Percentiles rank a stretch among this genome's conserved stretches.
Evolutionary conservation across 1,140 invertebrate species (phyloP).

Genomic region (Lepidotrigona ventralis): DNA sequence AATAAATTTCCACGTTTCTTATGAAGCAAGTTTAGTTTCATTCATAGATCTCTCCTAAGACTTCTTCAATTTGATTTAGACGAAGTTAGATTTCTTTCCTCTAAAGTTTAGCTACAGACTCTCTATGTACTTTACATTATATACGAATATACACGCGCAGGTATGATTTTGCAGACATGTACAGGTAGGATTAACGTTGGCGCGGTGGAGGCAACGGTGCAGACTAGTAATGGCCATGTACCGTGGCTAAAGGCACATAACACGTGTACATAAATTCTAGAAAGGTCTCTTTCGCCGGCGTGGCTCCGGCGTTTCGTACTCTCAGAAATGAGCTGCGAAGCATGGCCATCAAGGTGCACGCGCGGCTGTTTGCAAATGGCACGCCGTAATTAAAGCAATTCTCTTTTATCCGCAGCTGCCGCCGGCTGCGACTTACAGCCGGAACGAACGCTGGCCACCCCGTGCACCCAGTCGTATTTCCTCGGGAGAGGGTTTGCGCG

Average conservation of each 20-base stretch:
- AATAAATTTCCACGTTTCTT: no score
- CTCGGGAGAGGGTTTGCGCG: neutral
- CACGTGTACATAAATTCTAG: conserved; percentile 45
- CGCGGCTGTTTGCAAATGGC: conserved; percentile 49
- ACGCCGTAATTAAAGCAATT: conserved; percentile 51
- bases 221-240: conserved; percentile 37
- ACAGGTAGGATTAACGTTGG: conserved; percentile 35
- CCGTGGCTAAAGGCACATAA: conserved; percentile 25
- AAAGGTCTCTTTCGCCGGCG: conserved; percentile 9
- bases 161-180: no score
- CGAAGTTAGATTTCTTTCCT: no score
- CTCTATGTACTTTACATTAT: neutral
- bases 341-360: conserved; percentile 47
- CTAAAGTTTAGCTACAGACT: neutral
- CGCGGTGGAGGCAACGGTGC: neutral
- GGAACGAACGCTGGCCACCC: conserved; percentile 13
- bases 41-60: no score
- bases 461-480: conserved; percentile 4
- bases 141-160: neutral
- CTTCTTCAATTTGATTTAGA: no score
- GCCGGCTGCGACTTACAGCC: conserved; percentile 12
- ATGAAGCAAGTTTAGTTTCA: no score
- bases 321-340: conserved; percentile 49
- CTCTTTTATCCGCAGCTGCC: conserved; percentile 42
- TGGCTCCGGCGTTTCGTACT: neutral